These are phyloP conservation scores for Pelosia muscerda DNA, from an alignment of 2,888 invertebrate genomes.

Conservation along the genomic window DNA sequence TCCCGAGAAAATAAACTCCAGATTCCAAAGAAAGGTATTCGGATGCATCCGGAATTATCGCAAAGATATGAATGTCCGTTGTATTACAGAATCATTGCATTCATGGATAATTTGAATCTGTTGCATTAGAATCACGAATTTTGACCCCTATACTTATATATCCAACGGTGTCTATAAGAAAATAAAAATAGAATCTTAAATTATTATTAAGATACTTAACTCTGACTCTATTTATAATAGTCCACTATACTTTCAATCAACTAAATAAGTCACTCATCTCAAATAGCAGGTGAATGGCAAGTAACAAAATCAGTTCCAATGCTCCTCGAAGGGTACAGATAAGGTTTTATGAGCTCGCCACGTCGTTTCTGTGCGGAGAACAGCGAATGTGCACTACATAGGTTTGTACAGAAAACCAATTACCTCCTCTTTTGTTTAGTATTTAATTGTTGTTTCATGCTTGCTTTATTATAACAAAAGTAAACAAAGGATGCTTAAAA, in stretches of 20 bases:
- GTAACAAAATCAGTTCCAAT: constrained; percentile 60
- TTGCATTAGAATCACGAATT: too few species aligned
- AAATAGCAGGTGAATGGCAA: constrained; percentile 43
- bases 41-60: too few species aligned
- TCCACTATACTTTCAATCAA: neutral
- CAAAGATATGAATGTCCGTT: too few species aligned
- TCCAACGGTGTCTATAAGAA: neutral
- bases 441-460: constrained; percentile 51
- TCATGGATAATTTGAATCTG: too few species aligned
- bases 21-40: too few species aligned
- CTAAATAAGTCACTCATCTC: constrained; percentile 30
- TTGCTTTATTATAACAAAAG: constrained; percentile 17
- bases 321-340: constrained; percentile 79
- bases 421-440: constrained; percentile 64
- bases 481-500: constrained; percentile 12
- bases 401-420: constrained; percentile 78
- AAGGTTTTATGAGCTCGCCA: constrained; percentile 86
- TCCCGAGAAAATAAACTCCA: too few species aligned
- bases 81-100: too few species aligned
- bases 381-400: constrained; percentile 77
- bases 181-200: neutral
- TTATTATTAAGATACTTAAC: neutral
- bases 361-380: constrained; percentile 80
- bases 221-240: neutral
- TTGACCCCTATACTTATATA: neutral